Evolutionary conservation across 2,888 invertebrate species (phyloP).

Genomic region (Andricus quercusramuli): DNA sequence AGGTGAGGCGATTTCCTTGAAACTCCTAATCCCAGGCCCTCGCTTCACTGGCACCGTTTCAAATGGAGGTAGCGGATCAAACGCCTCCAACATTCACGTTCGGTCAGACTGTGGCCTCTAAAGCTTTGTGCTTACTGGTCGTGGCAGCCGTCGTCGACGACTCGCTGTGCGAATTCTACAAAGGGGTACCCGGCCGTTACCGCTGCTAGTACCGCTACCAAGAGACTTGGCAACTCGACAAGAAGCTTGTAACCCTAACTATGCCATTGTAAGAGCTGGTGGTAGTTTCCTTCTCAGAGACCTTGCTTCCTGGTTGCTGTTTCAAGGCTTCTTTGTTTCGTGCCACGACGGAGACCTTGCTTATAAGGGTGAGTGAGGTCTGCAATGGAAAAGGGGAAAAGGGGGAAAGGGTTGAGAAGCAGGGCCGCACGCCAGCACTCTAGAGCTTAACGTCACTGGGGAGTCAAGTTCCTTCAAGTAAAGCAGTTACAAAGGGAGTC

Average conservation of each 20-base stretch:
- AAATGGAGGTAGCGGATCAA: conserved; percentile 72
- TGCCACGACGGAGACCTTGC: conserved; percentile 59
- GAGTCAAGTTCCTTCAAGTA: conserved; percentile 54
- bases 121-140: conserved; percentile 56
- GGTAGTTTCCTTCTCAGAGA: conserved; percentile 60
- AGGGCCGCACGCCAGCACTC: conserved; percentile 37
- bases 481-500: conserved; percentile 53
- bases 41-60: conserved; percentile 76
- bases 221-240: conserved; percentile 77
- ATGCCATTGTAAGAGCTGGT: conserved; percentile 57
- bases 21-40: conserved; percentile 55
- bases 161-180: conserved; percentile 54
- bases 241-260: conserved; percentile 77
- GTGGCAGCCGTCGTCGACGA: conserved; percentile 58
- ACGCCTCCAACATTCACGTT: conserved; percentile 50
- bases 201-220: conserved; percentile 63
- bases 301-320: conserved; percentile 61
- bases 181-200: conserved; percentile 49
- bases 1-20: conserved; percentile 56
- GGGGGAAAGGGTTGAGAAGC: conserved; percentile 41
- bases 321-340: conserved; percentile 69
- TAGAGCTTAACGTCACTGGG: conserved; percentile 22
- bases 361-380: conserved; percentile 44
- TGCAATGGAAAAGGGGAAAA: not conserved
- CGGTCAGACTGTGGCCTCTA: conserved; percentile 42